Evolutionary conservation across 2,888 invertebrate genomes (phyloP).

Genomic region (Amphiduros pacificus): DNA sequence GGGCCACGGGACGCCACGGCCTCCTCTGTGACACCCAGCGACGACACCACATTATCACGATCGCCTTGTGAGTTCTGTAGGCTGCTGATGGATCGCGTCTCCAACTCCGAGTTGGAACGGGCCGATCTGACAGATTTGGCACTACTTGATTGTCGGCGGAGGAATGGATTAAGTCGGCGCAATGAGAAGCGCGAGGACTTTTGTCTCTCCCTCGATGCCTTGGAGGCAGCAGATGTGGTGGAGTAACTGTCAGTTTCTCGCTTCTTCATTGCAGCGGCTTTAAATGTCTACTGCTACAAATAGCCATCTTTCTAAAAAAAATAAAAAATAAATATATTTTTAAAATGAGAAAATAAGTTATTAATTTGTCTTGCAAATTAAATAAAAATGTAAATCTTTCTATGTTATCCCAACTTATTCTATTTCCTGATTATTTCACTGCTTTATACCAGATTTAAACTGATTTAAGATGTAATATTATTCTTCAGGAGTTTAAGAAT

Average conservation of each 20-base stretch:
- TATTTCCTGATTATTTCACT: no score
- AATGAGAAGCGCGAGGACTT: constrained; percentile 29
- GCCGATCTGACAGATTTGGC: constrained; percentile 5
- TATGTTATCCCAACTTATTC: no score
- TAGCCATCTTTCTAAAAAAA: no score
- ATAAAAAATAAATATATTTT: no score
- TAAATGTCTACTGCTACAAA: no score
- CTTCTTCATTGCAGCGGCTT: constrained; percentile 26
- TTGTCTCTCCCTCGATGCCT: constrained; percentile 15
- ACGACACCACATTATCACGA: constrained; percentile 3
- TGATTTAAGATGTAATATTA: no score
- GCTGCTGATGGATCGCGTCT: constrained; percentile 3
- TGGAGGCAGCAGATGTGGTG: constrained; percentile 18
- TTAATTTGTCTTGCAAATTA: no score
- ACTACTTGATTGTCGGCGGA: constrained; percentile 15
- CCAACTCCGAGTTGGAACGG: constrained; percentile 17
- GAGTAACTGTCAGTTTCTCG: constrained; percentile 25
- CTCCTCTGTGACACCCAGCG: constrained; percentile 7
- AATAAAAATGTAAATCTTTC: no score
- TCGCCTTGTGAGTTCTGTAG: constrained; percentile 4
- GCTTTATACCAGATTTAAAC: no score
- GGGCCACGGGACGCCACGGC: neutral
- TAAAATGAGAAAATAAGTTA: no score
- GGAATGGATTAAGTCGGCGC: constrained; percentile 18
- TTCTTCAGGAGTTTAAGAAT: no score